phyloP scores from a whole-genome alignment of 2,113 vertebrate genomes.

The Acanthisitta chloris region DNA sequence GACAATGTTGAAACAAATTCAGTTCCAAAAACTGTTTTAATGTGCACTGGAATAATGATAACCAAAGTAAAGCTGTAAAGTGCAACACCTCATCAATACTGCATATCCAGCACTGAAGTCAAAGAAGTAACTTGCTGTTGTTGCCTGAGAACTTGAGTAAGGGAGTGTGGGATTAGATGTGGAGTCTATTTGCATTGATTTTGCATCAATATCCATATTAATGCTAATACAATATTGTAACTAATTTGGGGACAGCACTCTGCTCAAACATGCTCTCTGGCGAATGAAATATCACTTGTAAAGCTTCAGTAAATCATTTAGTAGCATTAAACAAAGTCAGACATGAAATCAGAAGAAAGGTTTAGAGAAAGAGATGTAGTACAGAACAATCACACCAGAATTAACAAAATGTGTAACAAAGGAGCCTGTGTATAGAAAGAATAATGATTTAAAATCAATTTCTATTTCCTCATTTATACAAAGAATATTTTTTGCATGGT shows the following conservation, averaged over 20 bases:
- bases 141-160: slow-evolving; percentile 48
- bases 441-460: slow-evolving; percentile 9
- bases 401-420: slow-evolving; percentile 72
- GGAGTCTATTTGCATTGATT: slow-evolving; percentile 62
- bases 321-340: slow-evolving; percentile 58
- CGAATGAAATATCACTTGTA: slow-evolving; percentile 69
- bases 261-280: slow-evolving; percentile 3
- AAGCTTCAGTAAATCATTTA: slow-evolving; percentile 61
- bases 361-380: slow-evolving; percentile 68
- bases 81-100: slow-evolving; percentile 17
- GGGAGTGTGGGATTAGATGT: slow-evolving; percentile 56
- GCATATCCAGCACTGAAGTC: slow-evolving; percentile 33
- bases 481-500: not conserved
- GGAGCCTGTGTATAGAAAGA: slow-evolving; percentile 40
- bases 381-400: slow-evolving; percentile 69
- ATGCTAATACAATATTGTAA: slow-evolving; percentile 63
- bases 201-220: slow-evolving; percentile 71
- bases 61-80: slow-evolving; percentile 13
- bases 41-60: not conserved
- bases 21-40: slow-evolving; percentile 23
- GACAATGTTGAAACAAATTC: not conserved
- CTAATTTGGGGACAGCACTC: slow-evolving; percentile 31
- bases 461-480: not conserved
- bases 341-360: slow-evolving; percentile 58
- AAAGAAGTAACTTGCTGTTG: slow-evolving; percentile 25